phyloP scores from a whole-genome alignment of 2,888 invertebrate species.

The Caenorhabditis drosophilae region DNA sequence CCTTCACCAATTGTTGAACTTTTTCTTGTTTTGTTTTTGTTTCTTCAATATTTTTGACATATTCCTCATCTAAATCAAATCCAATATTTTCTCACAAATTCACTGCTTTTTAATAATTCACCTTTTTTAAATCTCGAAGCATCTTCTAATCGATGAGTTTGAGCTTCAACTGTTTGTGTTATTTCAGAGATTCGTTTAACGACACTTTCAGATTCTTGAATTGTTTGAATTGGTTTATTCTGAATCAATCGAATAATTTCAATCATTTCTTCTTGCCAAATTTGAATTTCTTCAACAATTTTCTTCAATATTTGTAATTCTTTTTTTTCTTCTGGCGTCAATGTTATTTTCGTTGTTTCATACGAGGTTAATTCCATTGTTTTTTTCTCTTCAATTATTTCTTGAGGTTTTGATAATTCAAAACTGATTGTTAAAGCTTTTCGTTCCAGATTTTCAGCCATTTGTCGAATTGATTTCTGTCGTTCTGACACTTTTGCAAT shows the following conservation, averaged over 20 bases:
- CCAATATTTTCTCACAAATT: background rate
- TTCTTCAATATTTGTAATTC: conserved; percentile 43
- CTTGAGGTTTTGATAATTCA: conserved; percentile 25
- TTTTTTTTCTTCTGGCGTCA: conserved; percentile 29
- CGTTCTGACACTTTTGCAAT: conserved; percentile 26
- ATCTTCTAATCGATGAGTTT: conserved; percentile 27
- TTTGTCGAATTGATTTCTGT: conserved; percentile 35
- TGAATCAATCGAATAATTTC: conserved; percentile 36
- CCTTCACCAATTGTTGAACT: conserved; percentile 33
- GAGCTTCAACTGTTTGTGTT: conserved; percentile 24
- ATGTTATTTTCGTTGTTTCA: conserved; percentile 27
- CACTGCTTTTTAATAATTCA: background rate
- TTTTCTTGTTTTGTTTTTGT: conserved; percentile 32
- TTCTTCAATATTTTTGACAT: conserved; percentile 22
- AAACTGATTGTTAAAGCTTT: conserved; percentile 31
- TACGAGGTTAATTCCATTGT: conserved; percentile 29
- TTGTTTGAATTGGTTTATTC: conserved; percentile 15
- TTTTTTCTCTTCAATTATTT: conserved; percentile 30
- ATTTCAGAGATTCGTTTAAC: conserved; percentile 32
- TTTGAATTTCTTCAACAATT: conserved; percentile 36
- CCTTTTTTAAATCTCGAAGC: conserved; percentile 29
- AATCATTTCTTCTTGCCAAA: conserved; percentile 46
- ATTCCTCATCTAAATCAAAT: conserved; percentile 15
- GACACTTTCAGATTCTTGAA: conserved; percentile 24
- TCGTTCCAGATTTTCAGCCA: conserved; percentile 31